Evolutionary conservation across 2,113 vertebrate species (phyloP).

Genomic region (Manacus vitellinus): DNA sequence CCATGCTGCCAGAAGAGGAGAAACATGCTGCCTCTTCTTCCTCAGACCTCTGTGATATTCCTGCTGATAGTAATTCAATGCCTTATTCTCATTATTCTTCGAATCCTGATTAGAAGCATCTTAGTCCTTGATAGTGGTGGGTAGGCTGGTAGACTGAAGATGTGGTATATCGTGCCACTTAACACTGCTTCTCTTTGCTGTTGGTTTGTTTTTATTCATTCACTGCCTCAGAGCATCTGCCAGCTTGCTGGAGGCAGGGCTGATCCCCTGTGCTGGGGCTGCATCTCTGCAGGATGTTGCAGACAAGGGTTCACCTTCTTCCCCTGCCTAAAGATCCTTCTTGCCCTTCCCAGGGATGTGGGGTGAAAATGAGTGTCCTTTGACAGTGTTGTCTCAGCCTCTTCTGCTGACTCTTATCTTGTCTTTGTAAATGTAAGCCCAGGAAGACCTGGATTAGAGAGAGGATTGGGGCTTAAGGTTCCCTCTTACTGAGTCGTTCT

Average conservation of each 20-base stretch:
- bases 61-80: neutral
- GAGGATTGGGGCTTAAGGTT: neutral
- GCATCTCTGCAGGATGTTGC: neutral
- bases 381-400: neutral
- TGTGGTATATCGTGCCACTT: neutral
- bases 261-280: neutral
- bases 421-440: neutral
- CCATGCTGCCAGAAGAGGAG: neutral
- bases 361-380: neutral
- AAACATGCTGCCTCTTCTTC: neutral
- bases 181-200: neutral
- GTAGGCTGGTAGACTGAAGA: neutral
- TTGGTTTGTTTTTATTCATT: neutral
- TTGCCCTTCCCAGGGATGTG: neutral
- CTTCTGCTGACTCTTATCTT: neutral
- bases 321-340: neutral
- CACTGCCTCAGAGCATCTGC: rapidly evolving
- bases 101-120: neutral
- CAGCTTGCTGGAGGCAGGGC: neutral
- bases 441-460: neutral
- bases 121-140: neutral
- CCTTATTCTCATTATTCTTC: neutral
- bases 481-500: neutral
- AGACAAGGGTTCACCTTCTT: neutral
- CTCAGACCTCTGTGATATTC: neutral